Evolutionary conservation across 2,113 vertebrate genomes (phyloP), one percentile per base, ranked within the genome.

Genomic region (Dermatemys mawii): DNA sequence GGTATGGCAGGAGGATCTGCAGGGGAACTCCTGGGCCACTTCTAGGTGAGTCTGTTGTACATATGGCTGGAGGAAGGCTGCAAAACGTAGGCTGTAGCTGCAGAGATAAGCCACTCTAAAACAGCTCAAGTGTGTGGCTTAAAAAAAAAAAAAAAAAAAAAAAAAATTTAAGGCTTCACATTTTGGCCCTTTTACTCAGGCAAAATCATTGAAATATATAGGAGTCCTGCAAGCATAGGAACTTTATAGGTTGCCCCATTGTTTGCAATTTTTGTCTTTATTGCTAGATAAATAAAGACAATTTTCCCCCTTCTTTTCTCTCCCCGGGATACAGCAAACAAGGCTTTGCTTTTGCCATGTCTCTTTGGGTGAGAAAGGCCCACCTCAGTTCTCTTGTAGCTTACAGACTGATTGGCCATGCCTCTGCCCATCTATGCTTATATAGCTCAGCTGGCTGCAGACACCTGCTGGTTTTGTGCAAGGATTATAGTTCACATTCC

Each of bases 121-220:
- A n/a, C n/a, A n/a, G n/a, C n/a, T n/a, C n/a, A n/a, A n/a, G n/a
- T n/a, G n/a, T n/a, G n/a, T n/a, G n/a, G n/a, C n/a, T n/a, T n/a
- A n/a, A n/a, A n/a, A n/a, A n/a, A n/a, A n/a, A n/a, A n/a, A n/a
- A n/a, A n/a, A n/a, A n/a, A n/a, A n/a, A n/a, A n/a, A n/a, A n/a
- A n/a, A n/a, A n/a, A n/a, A n/a, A n/a, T n/a, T n/a, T n/a, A n/a
- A n/a, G n/a, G n/a, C n/a, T n/a, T n/a, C n/a, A n/a, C n/a, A n/a
- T n/a, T n/a, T n/a, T n/a, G n/a, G n/a, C n/a, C n/a, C n/a, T n/a
- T 32, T 32, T 32, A 81, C 0, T 1, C 3, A 26, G 5, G 49
- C 49, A 49, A 14, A 49, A 6, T 67, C 44, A 67, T 11, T 16
- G 8, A 84, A 17, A 73, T 11, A 82, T 53, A 13, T 16, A 51